Evolutionary conservation across 2,888 invertebrate species (phyloP).

Genomic region (Seira sanloemensis): DNA sequence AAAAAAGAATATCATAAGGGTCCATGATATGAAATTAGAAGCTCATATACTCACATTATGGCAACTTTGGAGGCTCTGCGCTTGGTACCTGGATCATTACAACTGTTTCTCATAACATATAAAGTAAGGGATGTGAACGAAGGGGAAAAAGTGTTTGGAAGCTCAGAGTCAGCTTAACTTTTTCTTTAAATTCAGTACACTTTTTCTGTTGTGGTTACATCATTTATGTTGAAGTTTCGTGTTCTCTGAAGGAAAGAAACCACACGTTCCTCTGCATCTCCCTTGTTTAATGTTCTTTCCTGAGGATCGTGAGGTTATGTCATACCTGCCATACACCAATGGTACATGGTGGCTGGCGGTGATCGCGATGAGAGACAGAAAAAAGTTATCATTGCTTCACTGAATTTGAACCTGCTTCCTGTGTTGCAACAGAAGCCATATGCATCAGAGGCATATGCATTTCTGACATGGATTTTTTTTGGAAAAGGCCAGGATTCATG

Average conservation of each 20-base stretch:
- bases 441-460: neutral
- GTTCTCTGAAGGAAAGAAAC: constrained; percentile 40
- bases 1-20: constrained; percentile 39
- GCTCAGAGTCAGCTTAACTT: constrained; percentile 21
- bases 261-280: constrained; percentile 51
- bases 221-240: constrained; percentile 35
- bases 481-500: too few relatives aligned
- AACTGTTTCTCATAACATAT: neutral
- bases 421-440: neutral
- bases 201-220: constrained; percentile 50
- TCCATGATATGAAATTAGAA: constrained; percentile 36
- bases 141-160: neutral
- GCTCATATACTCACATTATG: constrained; percentile 44
- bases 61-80: constrained; percentile 9
- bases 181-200: constrained; percentile 13
- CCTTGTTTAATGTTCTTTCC: constrained; percentile 27
- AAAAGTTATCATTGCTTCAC: neutral
- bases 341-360: neutral
- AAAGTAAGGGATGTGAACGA: neutral
- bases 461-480: neutral
- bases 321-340: constrained; percentile 14
- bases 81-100: neutral
- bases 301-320: constrained; percentile 1
- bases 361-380: neutral
- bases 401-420: neutral